Evolutionary conservation across 2,113 vertebrate species (phyloP).

Genomic region (Platycercus adscitus): DNA sequence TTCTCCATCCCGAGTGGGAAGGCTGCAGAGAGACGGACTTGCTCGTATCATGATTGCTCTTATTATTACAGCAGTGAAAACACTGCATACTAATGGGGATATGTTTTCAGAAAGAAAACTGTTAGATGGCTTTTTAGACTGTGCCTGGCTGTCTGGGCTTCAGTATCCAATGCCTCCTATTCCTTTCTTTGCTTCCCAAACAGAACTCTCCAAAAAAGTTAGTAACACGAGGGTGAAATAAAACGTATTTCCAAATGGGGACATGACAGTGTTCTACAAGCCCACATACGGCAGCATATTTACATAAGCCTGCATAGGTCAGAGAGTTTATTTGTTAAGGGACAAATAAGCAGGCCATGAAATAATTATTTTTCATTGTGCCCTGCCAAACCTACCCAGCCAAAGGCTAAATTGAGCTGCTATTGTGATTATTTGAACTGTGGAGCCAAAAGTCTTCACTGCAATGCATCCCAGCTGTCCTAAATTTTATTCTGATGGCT

Average conservation of each 20-base stretch:
- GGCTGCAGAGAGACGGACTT: conserved; percentile 51
- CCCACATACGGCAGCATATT: conserved; percentile 71
- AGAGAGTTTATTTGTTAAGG: conserved; percentile 80
- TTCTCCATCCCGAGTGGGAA: neutral
- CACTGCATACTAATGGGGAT: conserved; percentile 11
- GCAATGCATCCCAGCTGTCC: conserved; percentile 85
- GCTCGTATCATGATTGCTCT: conserved; percentile 57
- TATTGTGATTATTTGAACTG: conserved; percentile 84
- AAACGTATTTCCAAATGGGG: conserved; percentile 72
- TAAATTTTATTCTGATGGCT: conserved; percentile 84
- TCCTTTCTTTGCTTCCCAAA: conserved; percentile 32
- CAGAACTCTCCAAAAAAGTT: conserved; percentile 48
- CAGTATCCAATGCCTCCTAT: neutral
- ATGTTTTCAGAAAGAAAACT: conserved; percentile 24
- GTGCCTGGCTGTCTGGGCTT: conserved; percentile 37
- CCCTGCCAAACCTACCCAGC: conserved; percentile 83
- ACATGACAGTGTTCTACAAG: conserved; percentile 44
- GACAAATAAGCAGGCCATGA: conserved; percentile 85
- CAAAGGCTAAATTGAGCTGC: conserved; percentile 84
- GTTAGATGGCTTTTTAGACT: conserved; percentile 24
- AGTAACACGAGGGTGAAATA: conserved; percentile 47
- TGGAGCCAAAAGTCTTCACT: conserved; percentile 82
- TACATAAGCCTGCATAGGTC: conserved; percentile 78
- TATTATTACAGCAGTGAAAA: conserved; percentile 37
- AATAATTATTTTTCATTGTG: conserved; percentile 88